Conservation (phyloP, 2,797 vertebrate genomes). For the Epinephelus awoara region DNA sequence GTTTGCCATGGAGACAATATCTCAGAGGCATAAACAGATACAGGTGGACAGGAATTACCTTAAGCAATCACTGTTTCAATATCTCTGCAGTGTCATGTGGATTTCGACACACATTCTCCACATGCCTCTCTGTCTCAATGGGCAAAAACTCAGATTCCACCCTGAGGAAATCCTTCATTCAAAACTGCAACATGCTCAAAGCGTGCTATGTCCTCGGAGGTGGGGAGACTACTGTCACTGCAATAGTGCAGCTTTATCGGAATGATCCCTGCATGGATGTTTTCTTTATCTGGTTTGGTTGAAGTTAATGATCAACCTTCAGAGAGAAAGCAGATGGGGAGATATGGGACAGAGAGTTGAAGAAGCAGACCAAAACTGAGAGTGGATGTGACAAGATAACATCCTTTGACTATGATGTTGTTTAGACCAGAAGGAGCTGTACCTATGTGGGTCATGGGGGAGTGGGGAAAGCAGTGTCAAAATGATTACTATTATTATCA, state of each 20-base stretch:
- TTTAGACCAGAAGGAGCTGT: not conserved
- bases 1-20: conserved; percentile 14
- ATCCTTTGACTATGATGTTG: not conserved
- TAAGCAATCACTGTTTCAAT: conserved; percentile 27
- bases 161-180: conserved; percentile 32
- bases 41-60: conserved; percentile 17
- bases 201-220: not conserved
- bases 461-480: not conserved
- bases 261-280: conserved; percentile 13
- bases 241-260: conserved; percentile 31
- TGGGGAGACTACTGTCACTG: not conserved
- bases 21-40: conserved; percentile 21
- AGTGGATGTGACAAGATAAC: conserved; percentile 2
- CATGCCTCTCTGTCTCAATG: conserved; percentile 37
- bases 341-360: conserved; percentile 30
- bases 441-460: not conserved
- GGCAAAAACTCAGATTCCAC: conserved; percentile 14
- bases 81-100: not conserved
- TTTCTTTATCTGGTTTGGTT: conserved; percentile 31
- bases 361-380: conserved; percentile 15
- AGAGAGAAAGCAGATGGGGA: conserved; percentile 52
- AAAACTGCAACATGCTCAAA: not conserved
- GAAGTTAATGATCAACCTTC: conserved; percentile 54
- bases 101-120: conserved; percentile 48
- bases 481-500: not conserved